Percentiles rank a stretch among this genome's conserved stretches.
Conservation (phyloP, 2,113 vertebrate species). For the Cyphomyrus discorhynchus region DNA sequence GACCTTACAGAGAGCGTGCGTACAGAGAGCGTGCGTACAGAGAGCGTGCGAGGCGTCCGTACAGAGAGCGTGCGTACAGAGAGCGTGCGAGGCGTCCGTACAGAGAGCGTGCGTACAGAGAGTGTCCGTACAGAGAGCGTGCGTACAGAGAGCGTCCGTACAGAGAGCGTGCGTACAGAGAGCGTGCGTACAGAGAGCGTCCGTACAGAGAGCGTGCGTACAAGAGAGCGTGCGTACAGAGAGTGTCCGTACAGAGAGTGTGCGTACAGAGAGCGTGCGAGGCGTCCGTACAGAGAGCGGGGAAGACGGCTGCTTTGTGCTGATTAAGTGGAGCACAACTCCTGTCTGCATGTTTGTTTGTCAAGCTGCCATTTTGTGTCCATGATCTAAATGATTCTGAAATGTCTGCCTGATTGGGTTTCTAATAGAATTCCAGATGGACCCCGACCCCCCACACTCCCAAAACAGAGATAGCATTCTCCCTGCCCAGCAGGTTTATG, state of each 20-base stretch:
- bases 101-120: too few relatives aligned
- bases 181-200: too few relatives aligned
- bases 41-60: too few relatives aligned
- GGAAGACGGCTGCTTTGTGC: background rate
- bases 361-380: background rate
- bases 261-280: too few relatives aligned
- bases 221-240: too few relatives aligned
- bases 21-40: too few relatives aligned
- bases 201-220: too few relatives aligned
- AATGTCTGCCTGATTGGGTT: background rate
- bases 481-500: slow-evolving; percentile 36
- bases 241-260: too few relatives aligned
- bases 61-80: too few relatives aligned
- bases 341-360: background rate
- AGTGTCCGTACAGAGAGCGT: too few relatives aligned
- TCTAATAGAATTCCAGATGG: background rate
- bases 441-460: background rate
- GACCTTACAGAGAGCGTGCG: too few relatives aligned
- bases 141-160: background rate
- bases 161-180: background rate
- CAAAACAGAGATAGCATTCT: slow-evolving; percentile 23
- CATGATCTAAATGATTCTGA: background rate
- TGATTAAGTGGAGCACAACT: background rate
- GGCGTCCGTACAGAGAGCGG: background rate
- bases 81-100: too few relatives aligned